Conservation (phyloP, 2,888 invertebrate species). For the Cheilosia scutellata region DNA sequence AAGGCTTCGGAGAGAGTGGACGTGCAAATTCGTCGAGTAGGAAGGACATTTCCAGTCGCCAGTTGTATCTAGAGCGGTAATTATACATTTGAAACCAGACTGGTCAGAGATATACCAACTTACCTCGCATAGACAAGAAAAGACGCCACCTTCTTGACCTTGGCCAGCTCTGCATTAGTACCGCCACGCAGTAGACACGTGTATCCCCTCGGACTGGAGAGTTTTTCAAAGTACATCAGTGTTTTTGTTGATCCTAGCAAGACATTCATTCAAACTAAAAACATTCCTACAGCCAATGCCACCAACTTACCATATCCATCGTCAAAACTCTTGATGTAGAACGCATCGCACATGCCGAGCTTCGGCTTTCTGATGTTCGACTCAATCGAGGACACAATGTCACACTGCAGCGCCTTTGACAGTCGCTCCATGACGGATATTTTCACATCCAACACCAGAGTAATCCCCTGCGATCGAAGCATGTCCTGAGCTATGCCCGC, state of each 20-base stretch:
- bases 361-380: conserved; percentile 92
- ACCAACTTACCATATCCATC: conserved; percentile 84
- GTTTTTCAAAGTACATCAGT: conserved; percentile 96
- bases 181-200: conserved; percentile 96
- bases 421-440: conserved; percentile 91
- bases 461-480: conserved; percentile 91
- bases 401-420: conserved; percentile 92
- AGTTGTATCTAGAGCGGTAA: conserved; percentile 89
- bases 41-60: conserved; percentile 96
- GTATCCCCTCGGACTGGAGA: conserved; percentile 92
- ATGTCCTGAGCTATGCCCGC: conserved; percentile 94
- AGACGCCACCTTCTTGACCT: conserved; percentile 92
- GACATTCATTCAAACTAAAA: not conserved
- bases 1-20: conserved; percentile 87
- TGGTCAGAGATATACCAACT: not conserved
- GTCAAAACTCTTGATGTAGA: conserved; percentile 88
- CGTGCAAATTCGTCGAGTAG: conserved; percentile 93
- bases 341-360: conserved; percentile 93
- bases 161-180: conserved; percentile 88
- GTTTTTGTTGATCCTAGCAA: conserved; percentile 89
- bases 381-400: conserved; percentile 94
- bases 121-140: conserved; percentile 88
- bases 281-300: not conserved
- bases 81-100: not conserved
- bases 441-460: conserved; percentile 94